These are phyloP conservation scores for Microtus ochrogaster DNA, from an alignment of 2,113 vertebrate genomes.

Conservation along the genomic window DNA sequence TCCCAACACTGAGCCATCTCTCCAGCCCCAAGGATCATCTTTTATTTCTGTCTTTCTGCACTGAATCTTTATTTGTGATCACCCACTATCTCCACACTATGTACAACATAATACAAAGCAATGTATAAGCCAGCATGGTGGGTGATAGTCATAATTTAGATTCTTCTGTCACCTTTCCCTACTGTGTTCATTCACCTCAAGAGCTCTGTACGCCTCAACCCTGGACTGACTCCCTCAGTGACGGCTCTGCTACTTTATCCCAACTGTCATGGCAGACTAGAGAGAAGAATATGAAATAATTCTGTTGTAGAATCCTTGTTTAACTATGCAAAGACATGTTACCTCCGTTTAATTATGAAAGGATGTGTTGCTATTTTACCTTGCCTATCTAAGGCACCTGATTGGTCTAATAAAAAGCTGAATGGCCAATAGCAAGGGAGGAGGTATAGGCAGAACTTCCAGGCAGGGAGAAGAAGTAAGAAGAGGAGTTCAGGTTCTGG, in stretches of 20 bases:
- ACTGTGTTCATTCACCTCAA: background rate
- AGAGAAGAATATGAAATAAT: background rate
- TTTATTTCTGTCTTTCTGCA: background rate
- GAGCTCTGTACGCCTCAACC: background rate
- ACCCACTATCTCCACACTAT: background rate
- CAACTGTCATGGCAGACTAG: background rate
- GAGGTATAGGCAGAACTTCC: background rate
- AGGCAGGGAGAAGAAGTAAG: background rate
- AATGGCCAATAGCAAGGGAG: background rate
- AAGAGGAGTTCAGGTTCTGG: background rate
- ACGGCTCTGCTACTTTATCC: background rate
- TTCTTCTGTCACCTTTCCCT: background rate
- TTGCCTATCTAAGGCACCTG: background rate
- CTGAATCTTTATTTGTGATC: background rate
- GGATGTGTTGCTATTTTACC: background rate
- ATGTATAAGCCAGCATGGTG: background rate
- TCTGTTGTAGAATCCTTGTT: background rate
- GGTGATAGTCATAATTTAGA: background rate
- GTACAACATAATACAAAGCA: constrained; percentile 17
- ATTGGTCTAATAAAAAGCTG: background rate
- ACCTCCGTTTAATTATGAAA: background rate
- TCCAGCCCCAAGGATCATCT: too few species aligned
- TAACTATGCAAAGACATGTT: background rate
- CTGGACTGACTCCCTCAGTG: background rate
- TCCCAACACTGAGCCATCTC: too few species aligned